phyloP scores from a whole-genome alignment of 2,797 vertebrate species.

The Fundulus diaphanus region DNA sequence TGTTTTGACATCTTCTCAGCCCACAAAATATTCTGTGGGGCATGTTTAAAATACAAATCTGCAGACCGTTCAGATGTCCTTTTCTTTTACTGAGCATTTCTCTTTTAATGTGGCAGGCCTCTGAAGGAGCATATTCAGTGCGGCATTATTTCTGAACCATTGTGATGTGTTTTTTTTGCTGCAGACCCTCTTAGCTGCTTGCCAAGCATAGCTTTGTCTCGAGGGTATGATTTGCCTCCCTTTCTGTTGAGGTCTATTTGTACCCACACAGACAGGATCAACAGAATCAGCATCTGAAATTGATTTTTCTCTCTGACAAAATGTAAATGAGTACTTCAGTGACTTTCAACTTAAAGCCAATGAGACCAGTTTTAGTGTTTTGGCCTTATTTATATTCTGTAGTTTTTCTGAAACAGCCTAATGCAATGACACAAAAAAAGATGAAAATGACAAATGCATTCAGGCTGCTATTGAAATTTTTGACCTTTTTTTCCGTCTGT shows the following conservation, averaged over 20 bases:
- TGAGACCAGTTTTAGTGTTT: constrained; percentile 49
- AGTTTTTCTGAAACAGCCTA: constrained; percentile 13
- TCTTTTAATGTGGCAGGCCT: not conserved
- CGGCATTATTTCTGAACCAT: constrained; percentile 12
- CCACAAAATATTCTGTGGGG: not conserved
- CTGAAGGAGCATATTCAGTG: constrained; percentile 10
- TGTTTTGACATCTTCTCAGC: not conserved
- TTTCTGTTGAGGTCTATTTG: constrained; percentile 61
- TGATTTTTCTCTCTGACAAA: constrained; percentile 60
- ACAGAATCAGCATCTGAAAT: constrained; percentile 64
- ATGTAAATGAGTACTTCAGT: constrained; percentile 63
- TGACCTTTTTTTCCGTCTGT: not conserved
- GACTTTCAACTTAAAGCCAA: constrained; percentile 55
- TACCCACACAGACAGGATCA: constrained; percentile 60
- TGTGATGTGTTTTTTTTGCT: constrained; percentile 33
- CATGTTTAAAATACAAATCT: constrained; percentile 12
- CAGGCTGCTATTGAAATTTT: not conserved
- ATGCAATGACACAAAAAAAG: constrained; percentile 15
- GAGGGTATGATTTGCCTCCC: constrained; percentile 52
- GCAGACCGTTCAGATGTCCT: not conserved
- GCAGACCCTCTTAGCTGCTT: constrained; percentile 52
- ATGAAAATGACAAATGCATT: not conserved
- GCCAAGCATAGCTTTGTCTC: constrained; percentile 61
- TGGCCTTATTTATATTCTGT: constrained; percentile 29
- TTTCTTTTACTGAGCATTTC: not conserved